These are phyloP conservation scores for Mus minutoides DNA, from an alignment of 2,797 vertebrate species.

Conservation along the genomic window DNA sequence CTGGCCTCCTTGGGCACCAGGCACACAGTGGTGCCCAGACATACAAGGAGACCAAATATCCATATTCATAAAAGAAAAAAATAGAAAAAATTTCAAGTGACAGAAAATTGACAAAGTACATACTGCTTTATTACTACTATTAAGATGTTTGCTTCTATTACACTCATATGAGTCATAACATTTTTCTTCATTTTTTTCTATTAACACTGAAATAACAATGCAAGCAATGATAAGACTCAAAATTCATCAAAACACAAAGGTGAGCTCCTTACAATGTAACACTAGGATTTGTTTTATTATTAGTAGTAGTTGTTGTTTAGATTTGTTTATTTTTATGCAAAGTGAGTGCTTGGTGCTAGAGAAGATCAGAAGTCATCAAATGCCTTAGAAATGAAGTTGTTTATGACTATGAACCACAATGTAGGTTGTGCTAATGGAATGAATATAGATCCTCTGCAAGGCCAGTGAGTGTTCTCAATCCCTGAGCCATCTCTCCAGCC, in stretches of 20 bases:
- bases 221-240: slow-evolving; percentile 3
- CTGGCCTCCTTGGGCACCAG: not conserved
- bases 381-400: not conserved
- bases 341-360: not conserved
- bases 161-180: not conserved
- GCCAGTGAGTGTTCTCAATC: not conserved
- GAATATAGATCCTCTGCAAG: not conserved
- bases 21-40: not conserved
- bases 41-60: not conserved
- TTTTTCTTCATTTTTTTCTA: slow-evolving; percentile 49
- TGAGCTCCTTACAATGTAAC: not conserved
- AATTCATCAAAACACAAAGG: slow-evolving; percentile 27
- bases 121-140: not conserved
- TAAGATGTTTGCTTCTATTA: slow-evolving; percentile 37
- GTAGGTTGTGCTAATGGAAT: not conserved
- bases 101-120: slow-evolving; percentile 34
- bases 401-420: not conserved
- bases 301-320: not conserved
- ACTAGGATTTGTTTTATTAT: not conserved
- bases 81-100: not conserved
- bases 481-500: not conserved
- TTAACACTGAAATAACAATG: slow-evolving; percentile 51
- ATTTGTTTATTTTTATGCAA: not conserved
- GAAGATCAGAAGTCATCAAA: not conserved
- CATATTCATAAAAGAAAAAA: not conserved